Evolutionary conservation across 2,113 vertebrate species (phyloP), one percentile per base, ranked within the genome.

Genomic region (Onychostruthus taczanowskii): DNA sequence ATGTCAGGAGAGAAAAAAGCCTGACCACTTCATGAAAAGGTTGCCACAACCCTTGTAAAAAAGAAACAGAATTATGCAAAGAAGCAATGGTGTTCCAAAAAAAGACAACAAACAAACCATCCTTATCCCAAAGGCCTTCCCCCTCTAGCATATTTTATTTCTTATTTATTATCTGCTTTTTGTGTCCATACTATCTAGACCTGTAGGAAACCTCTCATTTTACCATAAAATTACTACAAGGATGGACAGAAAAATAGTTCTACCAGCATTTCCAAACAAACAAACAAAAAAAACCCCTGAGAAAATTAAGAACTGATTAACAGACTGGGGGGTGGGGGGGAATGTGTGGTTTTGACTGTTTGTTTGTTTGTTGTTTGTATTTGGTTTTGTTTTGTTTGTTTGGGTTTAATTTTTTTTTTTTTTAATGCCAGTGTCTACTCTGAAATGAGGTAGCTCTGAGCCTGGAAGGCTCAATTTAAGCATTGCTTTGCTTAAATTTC

Each of bases 321-420:
- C 10, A 64, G 41, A 33, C 2, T 41, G 13, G 10, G 8, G 23
- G 6, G 5, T 5, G 15, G 4, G 19, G 2, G 2, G 39, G 18
- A 46, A 47, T 49, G 24, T 39, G 55, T 35, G 16, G 26, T 8
- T 62, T 83, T 61, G 16, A 39, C 26, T 27, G 7, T 11, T 59
- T 59, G 8, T 28, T 24, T 22, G 19, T 55, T 50, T 28, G 7
- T 35, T n/a, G 6, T 43, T 50, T 28, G 7, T 17, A 6, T 16
- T 43, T 35, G 31, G 13, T 17, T 68, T 46, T 27, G 9, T 39
- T 37, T 61, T 50, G 12, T 22, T 43, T 64, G 17, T 22, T 79
- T 28, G 31, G 7, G 41, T 8, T 26, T 55, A 13, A 50, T 47
- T 10, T 30, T 28, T 10, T 13, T 9, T 43, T 33, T 63, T 91